Percentiles rank a stretch among this genome's conserved stretches.
Conservation (phyloP, 2,113 vertebrate species). For the Mormoops blainvillei region DNA sequence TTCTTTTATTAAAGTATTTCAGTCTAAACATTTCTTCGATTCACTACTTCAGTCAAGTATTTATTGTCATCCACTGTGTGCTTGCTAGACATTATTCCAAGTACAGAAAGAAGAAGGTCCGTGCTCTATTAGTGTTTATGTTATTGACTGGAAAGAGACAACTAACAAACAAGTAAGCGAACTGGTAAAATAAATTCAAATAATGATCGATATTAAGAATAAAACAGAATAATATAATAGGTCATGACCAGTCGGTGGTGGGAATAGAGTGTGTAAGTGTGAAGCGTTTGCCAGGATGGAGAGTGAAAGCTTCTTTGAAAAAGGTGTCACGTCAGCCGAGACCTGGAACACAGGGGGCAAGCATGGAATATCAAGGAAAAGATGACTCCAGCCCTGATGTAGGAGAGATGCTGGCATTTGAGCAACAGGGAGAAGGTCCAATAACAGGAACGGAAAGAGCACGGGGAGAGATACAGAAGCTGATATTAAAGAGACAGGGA, state of each 20-base stretch:
- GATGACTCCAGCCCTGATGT: not conserved
- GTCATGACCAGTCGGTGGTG: not conserved
- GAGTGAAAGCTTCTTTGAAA: not conserved
- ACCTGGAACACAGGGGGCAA: not conserved
- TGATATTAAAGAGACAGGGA: not conserved
- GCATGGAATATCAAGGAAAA: not conserved
- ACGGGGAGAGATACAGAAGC: not conserved
- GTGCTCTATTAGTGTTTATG: not conserved
- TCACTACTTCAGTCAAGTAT: not conserved
- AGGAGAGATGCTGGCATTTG: not conserved
- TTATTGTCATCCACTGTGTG: not conserved
- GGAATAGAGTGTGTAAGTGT: not conserved
- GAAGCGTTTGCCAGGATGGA: not conserved
- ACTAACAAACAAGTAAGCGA: not conserved
- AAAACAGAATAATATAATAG: not conserved
- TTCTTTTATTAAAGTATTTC: not conserved
- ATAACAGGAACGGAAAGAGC: not conserved
- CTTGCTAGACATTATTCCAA: not conserved
- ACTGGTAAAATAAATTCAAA: not conserved
- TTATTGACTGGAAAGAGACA: not conserved
- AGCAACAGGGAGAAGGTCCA: not conserved
- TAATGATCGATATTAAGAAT: not conserved
- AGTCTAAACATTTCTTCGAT: not conserved
- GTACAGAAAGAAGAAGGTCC: not conserved
- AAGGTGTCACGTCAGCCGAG: not conserved